Percentiles rank a stretch among this genome's conserved stretches.
phyloP scores from a whole-genome alignment of 2,888 invertebrate species.

The Seira musarum region DNA sequence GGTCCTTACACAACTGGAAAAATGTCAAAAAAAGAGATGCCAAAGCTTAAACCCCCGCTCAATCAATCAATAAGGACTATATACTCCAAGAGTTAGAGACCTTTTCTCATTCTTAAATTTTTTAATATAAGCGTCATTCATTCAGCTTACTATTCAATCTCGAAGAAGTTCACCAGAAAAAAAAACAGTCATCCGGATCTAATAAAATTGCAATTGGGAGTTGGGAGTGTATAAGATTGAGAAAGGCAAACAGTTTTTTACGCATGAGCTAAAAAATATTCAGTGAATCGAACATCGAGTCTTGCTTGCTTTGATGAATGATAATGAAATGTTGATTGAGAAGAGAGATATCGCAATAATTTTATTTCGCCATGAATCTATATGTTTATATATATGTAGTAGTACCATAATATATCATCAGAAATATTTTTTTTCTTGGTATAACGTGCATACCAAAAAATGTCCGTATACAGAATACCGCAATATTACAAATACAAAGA shows the following conservation, averaged over 20 bases:
- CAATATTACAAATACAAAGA: neutral
- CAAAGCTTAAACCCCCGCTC: conserved; percentile 1
- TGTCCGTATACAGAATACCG: neutral
- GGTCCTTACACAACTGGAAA: neutral
- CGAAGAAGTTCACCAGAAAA: no score
- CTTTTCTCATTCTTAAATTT: neutral
- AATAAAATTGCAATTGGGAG: no score
- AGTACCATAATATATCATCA: no score
- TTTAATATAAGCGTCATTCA: neutral
- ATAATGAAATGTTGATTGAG: conserved; percentile 10
- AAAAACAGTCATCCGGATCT: no score
- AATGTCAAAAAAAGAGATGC: conserved; percentile 3
- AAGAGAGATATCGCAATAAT: conserved; percentile 3
- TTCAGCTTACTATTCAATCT: no score
- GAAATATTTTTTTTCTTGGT: no score
- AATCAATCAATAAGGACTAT: neutral
- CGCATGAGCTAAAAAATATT: conserved; percentile 5
- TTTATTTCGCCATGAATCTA: neutral
- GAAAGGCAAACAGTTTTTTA: neutral
- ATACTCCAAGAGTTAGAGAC: neutral
- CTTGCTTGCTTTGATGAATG: neutral
- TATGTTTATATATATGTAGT: neutral
- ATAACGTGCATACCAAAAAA: no score
- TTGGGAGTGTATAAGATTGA: neutral
- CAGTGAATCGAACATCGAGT: neutral